Base-by-base conservation (phyloP, 1,140 invertebrate species). In the Augochlora pura region DNA sequence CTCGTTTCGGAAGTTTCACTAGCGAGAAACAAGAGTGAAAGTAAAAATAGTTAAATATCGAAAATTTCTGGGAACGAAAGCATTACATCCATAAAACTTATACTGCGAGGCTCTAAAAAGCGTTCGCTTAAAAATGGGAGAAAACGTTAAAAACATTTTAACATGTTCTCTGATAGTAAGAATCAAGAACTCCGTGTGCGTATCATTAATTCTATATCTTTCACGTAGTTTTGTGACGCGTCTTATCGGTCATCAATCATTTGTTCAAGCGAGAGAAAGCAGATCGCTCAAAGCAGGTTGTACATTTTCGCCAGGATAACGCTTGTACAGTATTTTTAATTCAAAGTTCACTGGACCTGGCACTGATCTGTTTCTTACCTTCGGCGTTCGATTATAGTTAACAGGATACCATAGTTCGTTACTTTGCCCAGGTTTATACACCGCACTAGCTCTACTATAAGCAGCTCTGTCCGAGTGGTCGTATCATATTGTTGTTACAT, bases 291-390 rank as follows among this genome's bases (percentile, higher is more conserved):
- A 85, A 89, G 81, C 82, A 83, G 86, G 84, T 83, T 88, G 82
- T 87, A 89, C 78, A 88, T 89, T 89, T 87, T 78, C 83, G 89
- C 86, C 88, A 89, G 87, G 88, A 84, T 83, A 85, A 88, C 77
- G 86, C 88, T 90, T 91, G 90, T 91, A 90, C 90, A 91, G 89
- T 91, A 91, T 91, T 91, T 91, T 91, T 90, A 88, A 89, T 90
- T 88, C 81, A 84, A 85, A 86, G 85, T 84, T 69, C 72, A 80
- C 25, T 65, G 72, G 73, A 77, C 85, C 84, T 88, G 88, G 86
- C 83, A 85, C 64, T 80, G 74, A 85, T 80, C 63, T 84, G 70
- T 77, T 83, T 86, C 67, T 78, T 66, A 82, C 67, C 70, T 78
- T 74, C 68, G 49, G 78, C 62, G 79, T 83, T 81, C 76, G 52